Conservation (phyloP, 1,140 invertebrate species). For the Drosophila truncata region DNA sequence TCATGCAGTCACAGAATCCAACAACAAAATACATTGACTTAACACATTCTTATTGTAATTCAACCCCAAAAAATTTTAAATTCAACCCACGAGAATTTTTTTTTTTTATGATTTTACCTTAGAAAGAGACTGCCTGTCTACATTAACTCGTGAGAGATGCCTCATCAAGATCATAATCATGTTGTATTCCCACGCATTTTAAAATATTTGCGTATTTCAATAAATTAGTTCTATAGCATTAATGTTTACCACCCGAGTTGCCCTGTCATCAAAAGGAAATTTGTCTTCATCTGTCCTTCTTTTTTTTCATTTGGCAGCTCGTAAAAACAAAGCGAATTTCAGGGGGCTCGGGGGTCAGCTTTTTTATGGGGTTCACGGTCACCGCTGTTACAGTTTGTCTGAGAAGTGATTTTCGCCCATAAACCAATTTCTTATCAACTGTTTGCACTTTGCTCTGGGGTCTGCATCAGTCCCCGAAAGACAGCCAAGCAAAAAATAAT, state of each 20-base stretch:
- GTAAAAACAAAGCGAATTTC: constrained; percentile 16
- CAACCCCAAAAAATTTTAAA: too few relatives aligned
- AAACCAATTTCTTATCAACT: constrained; percentile 33
- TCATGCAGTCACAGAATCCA: too few relatives aligned
- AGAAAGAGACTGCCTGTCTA: too few relatives aligned
- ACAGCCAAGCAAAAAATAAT: background rate
- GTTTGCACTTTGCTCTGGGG: constrained; percentile 15
- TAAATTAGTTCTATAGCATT: too few relatives aligned
- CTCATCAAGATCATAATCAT: too few relatives aligned
- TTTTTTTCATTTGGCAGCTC: background rate
- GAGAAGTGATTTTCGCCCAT: constrained; percentile 6
- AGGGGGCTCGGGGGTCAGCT: constrained; percentile 35
- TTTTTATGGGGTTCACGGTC: constrained; percentile 13
- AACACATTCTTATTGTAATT: too few relatives aligned
- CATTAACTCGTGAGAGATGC: too few relatives aligned
- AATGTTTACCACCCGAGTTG: too few relatives aligned
- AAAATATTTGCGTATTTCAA: background rate
- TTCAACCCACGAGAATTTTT: too few relatives aligned
- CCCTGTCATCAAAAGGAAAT: background rate
- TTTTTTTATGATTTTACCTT: too few relatives aligned
- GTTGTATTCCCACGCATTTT: background rate
- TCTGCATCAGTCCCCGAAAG: background rate
- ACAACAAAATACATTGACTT: too few relatives aligned
- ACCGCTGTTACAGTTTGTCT: constrained; percentile 11
- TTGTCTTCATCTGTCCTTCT: background rate